A percentile compares a stretch with the other conserved stretches of the same genome.
phyloP scores from a whole-genome alignment of 1,140 invertebrate genomes.

The Papilio polytes region DNA sequence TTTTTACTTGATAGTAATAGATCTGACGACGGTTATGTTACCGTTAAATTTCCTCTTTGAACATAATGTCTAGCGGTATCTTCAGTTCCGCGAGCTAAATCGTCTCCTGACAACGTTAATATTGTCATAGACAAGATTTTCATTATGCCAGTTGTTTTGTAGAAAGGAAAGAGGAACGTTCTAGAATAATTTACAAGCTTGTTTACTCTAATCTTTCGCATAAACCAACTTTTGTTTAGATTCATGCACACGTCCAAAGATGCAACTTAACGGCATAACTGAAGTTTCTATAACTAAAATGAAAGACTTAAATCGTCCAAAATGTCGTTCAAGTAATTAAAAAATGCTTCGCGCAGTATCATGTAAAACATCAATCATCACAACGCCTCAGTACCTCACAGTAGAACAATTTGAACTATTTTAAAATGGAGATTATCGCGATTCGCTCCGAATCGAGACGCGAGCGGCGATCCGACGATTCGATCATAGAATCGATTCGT shows the following conservation, averaged over 20 bases:
- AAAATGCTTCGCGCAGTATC: not conserved
- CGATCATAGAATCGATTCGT: conserved; percentile 52
- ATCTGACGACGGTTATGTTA: not conserved
- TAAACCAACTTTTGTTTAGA: too few species aligned
- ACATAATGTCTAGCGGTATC: conserved; percentile 32
- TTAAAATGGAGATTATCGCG: conserved; percentile 50
- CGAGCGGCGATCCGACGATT: conserved; percentile 43
- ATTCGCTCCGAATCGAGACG: conserved; percentile 52
- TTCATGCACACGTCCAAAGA: too few species aligned
- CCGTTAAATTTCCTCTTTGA: not conserved
- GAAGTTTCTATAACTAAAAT: too few species aligned
- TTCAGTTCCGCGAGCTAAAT: not conserved
- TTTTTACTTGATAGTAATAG: conserved; percentile 9
- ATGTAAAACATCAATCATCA: conserved; percentile 12
- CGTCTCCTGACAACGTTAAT: not conserved
- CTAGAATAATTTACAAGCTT: not conserved
- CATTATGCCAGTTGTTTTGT: not conserved
- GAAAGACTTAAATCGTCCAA: too few species aligned
- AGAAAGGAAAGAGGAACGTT: not conserved
- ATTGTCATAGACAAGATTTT: not conserved
- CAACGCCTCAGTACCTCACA: conserved; percentile 22
- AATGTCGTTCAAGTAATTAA: conserved; percentile 6
- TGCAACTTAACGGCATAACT: too few species aligned
- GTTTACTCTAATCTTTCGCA: too few species aligned
- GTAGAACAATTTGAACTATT: conserved; percentile 42